A percentile compares a stretch with the other conserved stretches of the same genome.
These are phyloP conservation scores for Cherax quadricarinatus DNA, from an alignment of 1,140 invertebrate species.

Conservation along the genomic window DNA sequence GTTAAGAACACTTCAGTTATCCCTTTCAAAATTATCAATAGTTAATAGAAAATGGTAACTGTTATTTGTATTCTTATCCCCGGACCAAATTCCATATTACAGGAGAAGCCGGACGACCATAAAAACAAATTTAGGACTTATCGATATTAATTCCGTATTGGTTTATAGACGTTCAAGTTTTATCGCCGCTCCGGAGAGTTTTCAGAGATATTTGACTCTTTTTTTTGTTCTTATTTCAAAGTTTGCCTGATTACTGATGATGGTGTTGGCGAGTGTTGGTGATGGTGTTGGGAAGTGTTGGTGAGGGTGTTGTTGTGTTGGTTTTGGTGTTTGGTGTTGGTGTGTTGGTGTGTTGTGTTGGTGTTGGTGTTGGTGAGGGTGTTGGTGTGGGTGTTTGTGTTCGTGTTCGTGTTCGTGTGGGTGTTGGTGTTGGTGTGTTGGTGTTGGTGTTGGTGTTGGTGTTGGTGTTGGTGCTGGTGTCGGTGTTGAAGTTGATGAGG, in stretches of 20 bases:
- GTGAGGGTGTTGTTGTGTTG: background rate
- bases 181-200: background rate
- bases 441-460: background rate
- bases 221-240: background rate
- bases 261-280: background rate
- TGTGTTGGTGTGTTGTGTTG: background rate
- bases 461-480: no score
- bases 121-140: constrained; percentile 16
- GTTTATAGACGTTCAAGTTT: background rate
- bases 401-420: background rate
- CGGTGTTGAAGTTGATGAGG: no score
- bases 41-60: background rate
- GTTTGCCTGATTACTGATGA: background rate
- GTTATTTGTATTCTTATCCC: constrained; percentile 10
- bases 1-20: background rate
- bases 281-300: background rate
- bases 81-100: background rate
- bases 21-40: background rate
- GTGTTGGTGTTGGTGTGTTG: background rate
- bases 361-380: background rate
- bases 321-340: background rate
- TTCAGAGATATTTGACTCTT: constrained; percentile 8
- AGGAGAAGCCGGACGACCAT: background rate
- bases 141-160: constrained; percentile 5
- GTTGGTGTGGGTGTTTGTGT: background rate